Base-by-base conservation (phyloP, 2,888 invertebrate species). In the Eurois occulta region DNA sequence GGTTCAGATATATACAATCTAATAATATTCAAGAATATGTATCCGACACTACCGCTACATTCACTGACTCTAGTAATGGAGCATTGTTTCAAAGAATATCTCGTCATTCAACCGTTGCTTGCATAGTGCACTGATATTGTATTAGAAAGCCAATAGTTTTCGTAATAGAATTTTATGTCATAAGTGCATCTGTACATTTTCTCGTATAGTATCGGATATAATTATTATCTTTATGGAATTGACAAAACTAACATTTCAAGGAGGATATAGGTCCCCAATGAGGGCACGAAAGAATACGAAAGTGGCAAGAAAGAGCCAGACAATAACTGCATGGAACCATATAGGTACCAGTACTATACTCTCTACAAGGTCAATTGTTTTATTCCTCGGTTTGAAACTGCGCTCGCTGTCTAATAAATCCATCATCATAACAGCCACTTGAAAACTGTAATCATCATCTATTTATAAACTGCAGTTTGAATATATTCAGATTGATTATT, bases 401-500 rank as follows among this genome's bases (percentile, higher is more conserved):
- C 60, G 52, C 38, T 72, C 38, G 28, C 35, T 64, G 48, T 64
- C 66, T 35, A 72, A 74, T 77, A 81, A 77, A 77, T 66, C 68
- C 48, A 72, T 64, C 65, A 62, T 72, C n/a, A 60, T 38, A 72
- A 77, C 64, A 65, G 35, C n/a, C 78, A 81, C 72, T 83, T 70
- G 55, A 70, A n/a, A 65, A 83, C 38, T 69, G 62, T 69, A 80
- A 72, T 78, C 84, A 82, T 79, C 67, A 66, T 77, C 78, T 71
- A 84, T 84, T 81, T 81, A 80, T 77, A 82, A 75, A 74, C 41
- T 69, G 72, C 77, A 87, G 41, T 72, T 52, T 62, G 81, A 79
- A 87, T 84, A 83, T 84, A 85, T 87, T 89, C 84, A 89, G 88
- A 91, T 91, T 92, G 90, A 90, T 90, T 78, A 87, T 86, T 89